Evolutionary conservation across 2,888 invertebrate species (phyloP).

Genomic region (Diarsia brunnea): DNA sequence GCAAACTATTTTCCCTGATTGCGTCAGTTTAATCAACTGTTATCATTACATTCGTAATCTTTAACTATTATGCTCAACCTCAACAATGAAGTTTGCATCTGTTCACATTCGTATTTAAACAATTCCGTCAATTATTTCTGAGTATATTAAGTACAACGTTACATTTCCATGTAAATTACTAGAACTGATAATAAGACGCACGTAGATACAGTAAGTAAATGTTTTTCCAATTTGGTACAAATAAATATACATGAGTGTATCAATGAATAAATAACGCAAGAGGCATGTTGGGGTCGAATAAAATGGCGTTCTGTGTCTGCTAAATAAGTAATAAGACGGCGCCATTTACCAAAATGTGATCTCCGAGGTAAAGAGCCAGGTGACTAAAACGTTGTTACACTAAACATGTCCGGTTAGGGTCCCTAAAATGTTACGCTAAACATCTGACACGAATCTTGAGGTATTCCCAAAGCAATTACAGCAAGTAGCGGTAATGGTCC

Average conservation of each 20-base stretch:
- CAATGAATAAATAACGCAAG: constrained; percentile 66
- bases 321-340: constrained; percentile 66
- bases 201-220: constrained; percentile 58
- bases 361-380: constrained; percentile 59
- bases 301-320: constrained; percentile 64
- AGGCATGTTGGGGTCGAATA: constrained; percentile 63
- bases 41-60: constrained; percentile 70
- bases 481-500: constrained; percentile 71
- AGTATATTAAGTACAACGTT: constrained; percentile 28
- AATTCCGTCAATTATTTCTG: constrained; percentile 47
- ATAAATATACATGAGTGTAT: constrained; percentile 69
- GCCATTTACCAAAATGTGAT: constrained; percentile 68
- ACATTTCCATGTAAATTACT: constrained; percentile 58
- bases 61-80: constrained; percentile 43
- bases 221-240: constrained; percentile 63
- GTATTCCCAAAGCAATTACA: constrained; percentile 77
- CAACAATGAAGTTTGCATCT: constrained; percentile 22
- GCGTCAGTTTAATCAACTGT: constrained; percentile 77
- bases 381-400: constrained; percentile 63
- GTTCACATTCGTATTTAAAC: constrained; percentile 36
- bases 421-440: constrained; percentile 67
- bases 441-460: constrained; percentile 66
- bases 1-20: constrained; percentile 71
- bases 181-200: constrained; percentile 59
- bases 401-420: constrained; percentile 61